phyloP scores from a whole-genome alignment of 2,888 invertebrate genomes.

The Caenorhabditis sulstoni region DNA sequence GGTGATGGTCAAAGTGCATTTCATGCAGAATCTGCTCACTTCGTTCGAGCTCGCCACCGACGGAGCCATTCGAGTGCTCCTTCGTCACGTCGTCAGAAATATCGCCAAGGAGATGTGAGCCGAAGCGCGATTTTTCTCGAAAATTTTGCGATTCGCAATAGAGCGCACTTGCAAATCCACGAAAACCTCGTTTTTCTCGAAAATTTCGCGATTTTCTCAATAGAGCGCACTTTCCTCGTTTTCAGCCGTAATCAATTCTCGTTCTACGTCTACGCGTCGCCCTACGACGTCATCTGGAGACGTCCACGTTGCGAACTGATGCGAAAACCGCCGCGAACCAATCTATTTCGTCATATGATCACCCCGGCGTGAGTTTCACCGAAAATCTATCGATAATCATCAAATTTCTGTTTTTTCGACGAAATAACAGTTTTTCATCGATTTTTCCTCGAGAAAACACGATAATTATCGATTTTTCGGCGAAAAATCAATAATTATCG shows the following conservation, averaged over 20 bases:
- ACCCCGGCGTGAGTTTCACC: neutral
- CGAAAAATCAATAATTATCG: neutral
- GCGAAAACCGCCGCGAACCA: slow-evolving; percentile 22
- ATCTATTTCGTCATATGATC: slow-evolving; percentile 24
- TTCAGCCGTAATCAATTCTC: slow-evolving; percentile 30
- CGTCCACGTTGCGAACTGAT: slow-evolving; percentile 31
- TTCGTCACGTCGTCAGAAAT: neutral
- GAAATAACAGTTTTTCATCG: too few species aligned
- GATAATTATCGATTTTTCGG: too few species aligned
- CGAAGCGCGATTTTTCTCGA: too few species aligned
- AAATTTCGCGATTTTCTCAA: too few species aligned
- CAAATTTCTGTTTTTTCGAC: too few species aligned
- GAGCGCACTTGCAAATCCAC: too few species aligned
- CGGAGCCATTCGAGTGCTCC: neutral
- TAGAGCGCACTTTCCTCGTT: neutral
- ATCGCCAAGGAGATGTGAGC: slow-evolving; percentile 29
- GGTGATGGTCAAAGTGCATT: slow-evolving; percentile 12
- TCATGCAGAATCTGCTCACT: slow-evolving; percentile 28
- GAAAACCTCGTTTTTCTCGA: neutral
- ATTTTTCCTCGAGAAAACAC: too few species aligned
- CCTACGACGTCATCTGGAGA: slow-evolving; percentile 36
- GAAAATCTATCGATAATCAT: slow-evolving; percentile 16
- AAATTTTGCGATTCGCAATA: too few species aligned
- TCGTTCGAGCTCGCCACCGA: slow-evolving; percentile 27
- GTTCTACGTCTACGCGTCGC: slow-evolving; percentile 35